Evolutionary conservation across 2,797 vertebrate genomes (phyloP).

Genomic region (Myotis planiceps): DNA sequence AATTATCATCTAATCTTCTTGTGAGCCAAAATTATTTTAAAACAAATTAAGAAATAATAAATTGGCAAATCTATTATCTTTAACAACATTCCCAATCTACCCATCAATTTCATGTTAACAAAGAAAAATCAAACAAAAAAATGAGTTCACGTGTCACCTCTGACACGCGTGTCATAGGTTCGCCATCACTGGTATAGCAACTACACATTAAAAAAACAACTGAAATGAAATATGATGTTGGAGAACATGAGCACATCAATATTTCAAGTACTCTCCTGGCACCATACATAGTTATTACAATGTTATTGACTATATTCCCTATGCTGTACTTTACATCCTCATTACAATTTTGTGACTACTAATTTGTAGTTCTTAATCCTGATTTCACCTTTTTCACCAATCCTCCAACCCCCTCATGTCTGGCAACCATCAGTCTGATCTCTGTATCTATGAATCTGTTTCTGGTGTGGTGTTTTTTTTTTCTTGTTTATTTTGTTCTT

Average conservation of each 20-base stretch:
- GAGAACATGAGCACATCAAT: constrained; percentile 40
- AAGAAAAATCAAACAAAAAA: too few relatives aligned
- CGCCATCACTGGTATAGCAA: not conserved
- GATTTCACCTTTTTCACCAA: not conserved
- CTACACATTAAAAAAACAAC: not conserved
- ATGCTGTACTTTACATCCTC: not conserved
- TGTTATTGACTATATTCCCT: not conserved
- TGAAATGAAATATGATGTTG: constrained; percentile 37
- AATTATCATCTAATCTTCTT: constrained; percentile 3
- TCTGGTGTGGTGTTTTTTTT: not conserved
- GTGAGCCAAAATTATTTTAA: constrained; percentile 19
- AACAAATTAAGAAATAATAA: constrained; percentile 45
- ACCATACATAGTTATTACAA: not conserved
- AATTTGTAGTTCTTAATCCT: not conserved
- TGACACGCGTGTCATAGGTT: too few relatives aligned
- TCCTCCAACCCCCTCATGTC: not conserved
- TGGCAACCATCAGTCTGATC: not conserved
- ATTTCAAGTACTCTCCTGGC: not conserved
- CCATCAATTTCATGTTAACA: not conserved
- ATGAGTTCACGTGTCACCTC: too few relatives aligned
- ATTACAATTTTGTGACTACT: not conserved
- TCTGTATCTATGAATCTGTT: not conserved
- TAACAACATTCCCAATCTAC: not conserved
- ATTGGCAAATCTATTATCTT: not conserved
- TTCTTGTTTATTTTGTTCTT: not conserved